These are phyloP conservation scores for Anadara kagoshimensis DNA, from an alignment of 1,140 invertebrate species.

Conservation along the genomic window DNA sequence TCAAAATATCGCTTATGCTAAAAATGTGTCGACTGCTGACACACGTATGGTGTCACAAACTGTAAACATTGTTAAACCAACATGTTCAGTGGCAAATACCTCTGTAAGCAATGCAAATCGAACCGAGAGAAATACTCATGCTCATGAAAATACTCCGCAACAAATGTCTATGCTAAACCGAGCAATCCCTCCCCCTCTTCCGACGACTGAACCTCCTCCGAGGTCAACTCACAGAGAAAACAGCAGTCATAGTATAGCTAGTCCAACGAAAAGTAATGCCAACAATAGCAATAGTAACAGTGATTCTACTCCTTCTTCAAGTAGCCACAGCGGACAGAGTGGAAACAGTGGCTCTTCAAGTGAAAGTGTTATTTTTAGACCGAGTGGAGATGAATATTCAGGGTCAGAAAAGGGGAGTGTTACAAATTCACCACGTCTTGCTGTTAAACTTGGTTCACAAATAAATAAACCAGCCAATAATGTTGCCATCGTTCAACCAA, in stretches of 20 bases:
- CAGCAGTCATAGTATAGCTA: background rate
- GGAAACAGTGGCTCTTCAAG: conserved; percentile 57
- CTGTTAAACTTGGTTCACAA: conserved; percentile 64
- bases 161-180: conserved; percentile 41
- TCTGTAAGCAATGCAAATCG: conserved; percentile 46
- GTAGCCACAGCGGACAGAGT: conserved; percentile 52
- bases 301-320: conserved; percentile 41
- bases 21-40: conserved; percentile 11
- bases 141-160: conserved; percentile 56
- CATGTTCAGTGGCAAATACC: conserved; percentile 55
- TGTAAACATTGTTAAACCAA: conserved; percentile 68
- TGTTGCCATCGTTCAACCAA: conserved; percentile 68
- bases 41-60: conserved; percentile 40
- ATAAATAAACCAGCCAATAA: conserved; percentile 64
- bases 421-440: conserved; percentile 65
- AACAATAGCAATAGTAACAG: conserved; percentile 22
- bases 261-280: background rate
- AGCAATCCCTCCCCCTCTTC: conserved; percentile 50
- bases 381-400: conserved; percentile 52
- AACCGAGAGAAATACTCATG: conserved; percentile 68
- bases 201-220: conserved; percentile 10
- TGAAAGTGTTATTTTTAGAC: conserved; percentile 62
- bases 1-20: conserved; percentile 10
- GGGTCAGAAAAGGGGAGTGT: conserved; percentile 39
- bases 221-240: conserved; percentile 20